Evolutionary conservation across 1,140 invertebrate genomes (phyloP).

Genomic region (Araneus ventricosus): DNA sequence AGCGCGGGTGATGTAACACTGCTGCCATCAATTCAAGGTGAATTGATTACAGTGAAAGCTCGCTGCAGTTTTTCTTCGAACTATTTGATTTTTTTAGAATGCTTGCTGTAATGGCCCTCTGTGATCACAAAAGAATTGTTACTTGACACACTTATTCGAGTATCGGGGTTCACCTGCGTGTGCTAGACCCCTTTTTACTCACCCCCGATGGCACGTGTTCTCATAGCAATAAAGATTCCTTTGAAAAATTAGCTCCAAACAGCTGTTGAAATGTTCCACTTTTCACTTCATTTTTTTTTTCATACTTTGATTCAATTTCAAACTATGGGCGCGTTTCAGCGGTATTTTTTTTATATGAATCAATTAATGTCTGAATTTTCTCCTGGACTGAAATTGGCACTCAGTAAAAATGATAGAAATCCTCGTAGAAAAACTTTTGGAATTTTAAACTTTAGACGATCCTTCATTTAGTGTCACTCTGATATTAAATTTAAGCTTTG

Average conservation of each 20-base stretch:
- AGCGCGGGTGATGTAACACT: background rate
- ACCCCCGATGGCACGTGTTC: background rate
- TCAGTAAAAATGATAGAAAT: too few species aligned
- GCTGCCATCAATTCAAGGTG: background rate
- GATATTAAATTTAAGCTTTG: too few species aligned
- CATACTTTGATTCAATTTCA: background rate
- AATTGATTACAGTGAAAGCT: constrained; percentile 10
- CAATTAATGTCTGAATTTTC: too few species aligned
- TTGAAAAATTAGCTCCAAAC: constrained; percentile 15
- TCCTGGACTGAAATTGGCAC: too few species aligned
- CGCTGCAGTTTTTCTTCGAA: background rate
- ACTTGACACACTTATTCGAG: constrained; percentile 50
- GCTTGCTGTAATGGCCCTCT: background rate
- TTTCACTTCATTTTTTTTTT: background rate
- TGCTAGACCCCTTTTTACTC: background rate
- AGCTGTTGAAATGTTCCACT: constrained; percentile 22
- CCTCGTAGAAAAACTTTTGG: too few species aligned
- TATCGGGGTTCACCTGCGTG: constrained; percentile 24
- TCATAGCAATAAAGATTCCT: background rate
- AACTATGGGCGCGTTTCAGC: too few species aligned
- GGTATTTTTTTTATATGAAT: too few species aligned
- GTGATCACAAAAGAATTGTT: constrained; percentile 35
- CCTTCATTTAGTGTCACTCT: too few species aligned
- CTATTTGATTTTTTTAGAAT: background rate
- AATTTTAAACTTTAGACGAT: too few species aligned